Evolutionary conservation across 2,888 invertebrate species (phyloP).

Genomic region (Idaea straminata): DNA sequence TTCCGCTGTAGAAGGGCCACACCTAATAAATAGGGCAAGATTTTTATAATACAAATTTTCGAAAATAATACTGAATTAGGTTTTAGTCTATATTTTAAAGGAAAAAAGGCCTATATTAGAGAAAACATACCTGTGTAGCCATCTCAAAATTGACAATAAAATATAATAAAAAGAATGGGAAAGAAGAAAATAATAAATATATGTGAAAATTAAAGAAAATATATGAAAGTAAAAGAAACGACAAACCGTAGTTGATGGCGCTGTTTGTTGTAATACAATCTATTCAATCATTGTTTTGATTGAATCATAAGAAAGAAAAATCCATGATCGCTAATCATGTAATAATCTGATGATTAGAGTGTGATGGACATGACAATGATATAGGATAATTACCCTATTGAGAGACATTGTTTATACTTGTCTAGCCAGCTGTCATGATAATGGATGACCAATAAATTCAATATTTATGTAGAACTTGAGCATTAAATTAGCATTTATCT

Average conservation of each 20-base stretch:
- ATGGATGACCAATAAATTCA: not conserved
- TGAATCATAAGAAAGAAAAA: not conserved
- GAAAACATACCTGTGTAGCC: not conserved
- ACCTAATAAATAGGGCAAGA: not conserved
- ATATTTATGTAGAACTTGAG: not conserved
- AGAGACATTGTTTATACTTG: not conserved
- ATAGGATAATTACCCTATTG: constrained; percentile 6
- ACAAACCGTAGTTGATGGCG: not conserved
- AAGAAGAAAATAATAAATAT: not conserved
- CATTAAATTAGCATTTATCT: not conserved
- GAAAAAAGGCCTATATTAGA: not conserved
- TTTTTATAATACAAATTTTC: not conserved
- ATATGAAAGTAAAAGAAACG: not conserved
- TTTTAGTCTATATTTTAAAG: not conserved
- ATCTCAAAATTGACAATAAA: no score
- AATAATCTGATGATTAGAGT: constrained; percentile 6
- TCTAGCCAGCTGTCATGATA: not conserved
- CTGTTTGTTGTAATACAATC: not conserved
- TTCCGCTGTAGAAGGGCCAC: constrained; percentile 16
- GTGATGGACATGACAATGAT: constrained; percentile 12
- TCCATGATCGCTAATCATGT: not conserved
- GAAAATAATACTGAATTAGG: not conserved
- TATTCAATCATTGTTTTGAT: not conserved
- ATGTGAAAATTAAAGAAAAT: not conserved
- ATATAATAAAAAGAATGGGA: not conserved